Evolutionary conservation across 2,888 invertebrate species (phyloP).

Genomic region (Unio pictorum): DNA sequence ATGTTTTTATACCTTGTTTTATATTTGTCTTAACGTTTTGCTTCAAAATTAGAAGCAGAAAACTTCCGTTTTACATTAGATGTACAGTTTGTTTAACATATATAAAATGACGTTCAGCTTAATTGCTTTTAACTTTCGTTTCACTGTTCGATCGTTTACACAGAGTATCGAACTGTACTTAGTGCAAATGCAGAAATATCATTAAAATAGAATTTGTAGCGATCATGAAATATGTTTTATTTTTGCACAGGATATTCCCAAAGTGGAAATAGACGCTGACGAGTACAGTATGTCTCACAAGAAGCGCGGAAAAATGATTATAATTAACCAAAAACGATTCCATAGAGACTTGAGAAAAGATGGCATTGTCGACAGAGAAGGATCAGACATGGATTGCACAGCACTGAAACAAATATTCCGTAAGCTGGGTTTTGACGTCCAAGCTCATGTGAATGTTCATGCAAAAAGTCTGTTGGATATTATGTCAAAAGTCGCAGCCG

Average conservation of each 20-base stretch:
- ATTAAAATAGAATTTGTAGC: too few relatives aligned
- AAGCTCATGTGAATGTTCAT: conserved; percentile 5
- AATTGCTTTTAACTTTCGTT: too few relatives aligned
- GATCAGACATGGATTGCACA: conserved; percentile 27
- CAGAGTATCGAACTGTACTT: too few relatives aligned
- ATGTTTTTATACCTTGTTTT: too few relatives aligned
- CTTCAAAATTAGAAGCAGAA: too few relatives aligned
- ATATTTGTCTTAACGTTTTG: too few relatives aligned
- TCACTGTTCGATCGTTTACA: too few relatives aligned
- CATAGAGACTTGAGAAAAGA: conserved; percentile 4
- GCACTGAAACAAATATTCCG: conserved; percentile 18
- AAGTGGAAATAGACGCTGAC: conserved; percentile 8
- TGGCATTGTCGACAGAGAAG: conserved; percentile 19
- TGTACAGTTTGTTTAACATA: too few relatives aligned
- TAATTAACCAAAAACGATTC: conserved; percentile 30
- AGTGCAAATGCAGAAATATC: too few relatives aligned
- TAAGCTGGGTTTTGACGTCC: conserved; percentile 25
- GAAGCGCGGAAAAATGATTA: conserved; percentile 18
- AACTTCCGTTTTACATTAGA: too few relatives aligned
- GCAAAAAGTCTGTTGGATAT: conserved; percentile 12
- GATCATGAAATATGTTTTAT: too few relatives aligned
- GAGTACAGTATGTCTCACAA: conserved; percentile 22
- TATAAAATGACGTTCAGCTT: too few relatives aligned
- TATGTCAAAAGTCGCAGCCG: conserved; percentile 20
- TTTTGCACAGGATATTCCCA: neutral